Evolutionary conservation across 2,888 invertebrate genomes (phyloP), one percentile per base, ranked within the genome.

Genomic region (Pyrrhia umbra): DNA sequence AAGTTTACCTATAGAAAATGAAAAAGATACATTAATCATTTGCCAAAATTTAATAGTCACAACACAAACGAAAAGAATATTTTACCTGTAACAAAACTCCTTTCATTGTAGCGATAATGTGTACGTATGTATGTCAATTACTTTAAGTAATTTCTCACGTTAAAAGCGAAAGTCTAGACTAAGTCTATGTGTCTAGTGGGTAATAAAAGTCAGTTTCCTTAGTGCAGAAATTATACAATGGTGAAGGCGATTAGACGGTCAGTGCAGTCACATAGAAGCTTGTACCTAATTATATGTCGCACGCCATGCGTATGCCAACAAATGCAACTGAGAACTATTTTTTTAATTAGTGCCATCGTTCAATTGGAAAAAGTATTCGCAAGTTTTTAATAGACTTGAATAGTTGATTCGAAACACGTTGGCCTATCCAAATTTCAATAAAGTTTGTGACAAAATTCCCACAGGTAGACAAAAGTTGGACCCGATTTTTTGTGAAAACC

Each of bases 111-210:
- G 8, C 20, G 16, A 23, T 25, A n/a, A 16, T 9, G n/a, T n/a
- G 15, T 4, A 4, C 1, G n/a, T 21, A 0, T 16, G 20, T n/a
- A 43, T 37, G 21, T 20, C 30, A 54, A 50, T 23, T 49, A 51
- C 56, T 54, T 54, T 5, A 34, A 23, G 37, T 13, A 51, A 34
- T 21, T 70, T 85, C 85, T 75, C 85, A 86, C 80, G 75, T 78
- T 70, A 65, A 71, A 81, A 81, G 65, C 62, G 86, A 88, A 88
- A 88, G 85, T 79, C 61, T 70, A 72, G 79, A 75, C 63, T 78
- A 77, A 79, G 73, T 75, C 77, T 74, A 79, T 59, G 70, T 52
- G 71, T 68, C 70, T 67, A n/a, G n/a, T n/a, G n/a, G 61, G 54
- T 67, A 46, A 18, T 60, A 52, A 40, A 49, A 13, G 42, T 5